Percentiles rank a stretch among this genome's conserved stretches.
Conservation (phyloP, 2,888 invertebrate genomes). For the Lasioglossum zephyrum region DNA sequence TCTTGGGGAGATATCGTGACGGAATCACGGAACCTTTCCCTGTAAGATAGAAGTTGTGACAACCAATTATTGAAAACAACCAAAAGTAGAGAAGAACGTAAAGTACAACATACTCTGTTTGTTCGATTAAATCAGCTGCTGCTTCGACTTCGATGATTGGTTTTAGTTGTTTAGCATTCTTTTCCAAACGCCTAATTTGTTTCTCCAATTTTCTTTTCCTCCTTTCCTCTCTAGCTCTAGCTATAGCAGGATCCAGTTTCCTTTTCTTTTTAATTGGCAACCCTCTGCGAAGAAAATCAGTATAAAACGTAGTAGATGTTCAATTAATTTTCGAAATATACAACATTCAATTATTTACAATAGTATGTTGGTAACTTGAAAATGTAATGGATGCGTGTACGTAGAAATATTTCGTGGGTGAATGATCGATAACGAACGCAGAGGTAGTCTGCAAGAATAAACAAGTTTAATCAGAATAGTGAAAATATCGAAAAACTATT, state of each 20-base stretch:
- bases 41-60: conserved; percentile 74
- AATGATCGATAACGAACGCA: conserved; percentile 11
- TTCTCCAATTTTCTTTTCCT: conserved; percentile 94
- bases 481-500: conserved; percentile 21
- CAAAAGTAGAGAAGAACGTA: not conserved
- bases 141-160: conserved; percentile 95
- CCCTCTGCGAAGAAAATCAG: conserved; percentile 86
- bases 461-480: conserved; percentile 8
- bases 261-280: conserved; percentile 97
- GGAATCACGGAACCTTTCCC: conserved; percentile 85
- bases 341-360: conserved; percentile 76
- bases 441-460: conserved; percentile 32
- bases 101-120: conserved; percentile 86
- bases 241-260: conserved; percentile 91
- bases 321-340: not conserved
- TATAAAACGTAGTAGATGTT: not conserved
- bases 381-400: conserved; percentile 76
- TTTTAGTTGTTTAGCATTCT: conserved; percentile 92
- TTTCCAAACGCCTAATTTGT: conserved; percentile 92
- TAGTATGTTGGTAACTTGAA: conserved; percentile 81
- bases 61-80: not conserved
- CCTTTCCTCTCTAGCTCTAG: conserved; percentile 93
- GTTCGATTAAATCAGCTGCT: conserved; percentile 88
- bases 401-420: conserved; percentile 77
- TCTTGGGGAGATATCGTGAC: conserved; percentile 86